Percentiles rank a stretch among this genome's conserved stretches.
Conservation (phyloP, 1,140 invertebrate species). For the Lordiphosa mommai region DNA sequence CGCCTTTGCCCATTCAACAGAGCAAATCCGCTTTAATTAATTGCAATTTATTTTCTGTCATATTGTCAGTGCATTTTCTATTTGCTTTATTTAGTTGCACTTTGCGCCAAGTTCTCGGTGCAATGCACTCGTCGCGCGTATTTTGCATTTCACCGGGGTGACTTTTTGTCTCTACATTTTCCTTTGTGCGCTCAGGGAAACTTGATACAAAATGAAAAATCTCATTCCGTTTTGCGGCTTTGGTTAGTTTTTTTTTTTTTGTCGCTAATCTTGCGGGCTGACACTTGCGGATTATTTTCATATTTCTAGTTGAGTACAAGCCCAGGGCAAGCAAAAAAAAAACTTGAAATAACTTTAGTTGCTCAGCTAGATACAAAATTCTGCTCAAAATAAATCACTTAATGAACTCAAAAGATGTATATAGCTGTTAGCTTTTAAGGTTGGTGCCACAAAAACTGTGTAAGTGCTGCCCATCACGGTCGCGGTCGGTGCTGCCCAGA, state of each 20-base stretch:
- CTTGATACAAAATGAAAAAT: conserved; percentile 61
- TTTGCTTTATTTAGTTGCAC: conserved; percentile 15
- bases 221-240: conserved; percentile 58
- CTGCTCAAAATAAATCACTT: too few species aligned
- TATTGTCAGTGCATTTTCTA: conserved; percentile 31
- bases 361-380: too few species aligned
- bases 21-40: conserved; percentile 54
- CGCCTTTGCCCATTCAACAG: conserved; percentile 26
- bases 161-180: conserved; percentile 13
- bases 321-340: conserved; percentile 5
- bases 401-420: too few species aligned
- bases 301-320: conserved; percentile 25
- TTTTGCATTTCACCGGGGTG: conserved; percentile 32
- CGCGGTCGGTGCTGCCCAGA: too few species aligned
- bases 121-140: conserved; percentile 32
- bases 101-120: conserved; percentile 23
- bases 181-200: conserved; percentile 43
- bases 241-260: conserved; percentile 26
- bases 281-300: conserved; percentile 61
- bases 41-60: conserved; percentile 55
- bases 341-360: neutral
- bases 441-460: too few species aligned
- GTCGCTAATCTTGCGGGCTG: conserved; percentile 62
- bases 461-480: too few species aligned
- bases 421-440: too few species aligned